Conservation (phyloP, 2,113 vertebrate species). For the Lamprotornis superbus region DNA sequence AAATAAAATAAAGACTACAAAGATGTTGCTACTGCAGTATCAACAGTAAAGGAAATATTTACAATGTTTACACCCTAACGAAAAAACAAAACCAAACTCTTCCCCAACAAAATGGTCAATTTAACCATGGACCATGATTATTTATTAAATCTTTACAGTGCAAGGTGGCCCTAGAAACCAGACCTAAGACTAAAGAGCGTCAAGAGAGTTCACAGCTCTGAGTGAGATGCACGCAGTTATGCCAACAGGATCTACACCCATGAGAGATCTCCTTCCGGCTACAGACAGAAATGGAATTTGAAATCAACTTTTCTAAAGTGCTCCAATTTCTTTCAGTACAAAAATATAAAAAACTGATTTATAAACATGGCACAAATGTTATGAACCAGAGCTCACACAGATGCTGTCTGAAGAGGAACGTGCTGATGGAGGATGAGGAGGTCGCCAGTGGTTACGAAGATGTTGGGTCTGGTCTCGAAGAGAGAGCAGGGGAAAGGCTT, state of each 20-base stretch:
- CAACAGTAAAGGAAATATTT: conserved; percentile 57
- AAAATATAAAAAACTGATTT: conserved; percentile 58
- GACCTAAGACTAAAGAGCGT: conserved; percentile 26
- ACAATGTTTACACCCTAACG: conserved; percentile 55
- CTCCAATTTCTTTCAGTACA: conserved; percentile 47
- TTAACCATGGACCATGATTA: conserved; percentile 6
- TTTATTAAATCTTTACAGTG: conserved; percentile 15
- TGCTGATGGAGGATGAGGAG: neutral
- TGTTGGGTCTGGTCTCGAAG: neutral
- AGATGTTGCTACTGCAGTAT: conserved; percentile 60
- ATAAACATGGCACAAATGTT: conserved; percentile 54
- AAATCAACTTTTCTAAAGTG: conserved; percentile 67
- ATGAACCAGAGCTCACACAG: neutral
- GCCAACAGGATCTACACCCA: neutral
- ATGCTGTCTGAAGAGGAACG: neutral
- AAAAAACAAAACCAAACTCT: neutral
- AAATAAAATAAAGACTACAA: conserved; percentile 55
- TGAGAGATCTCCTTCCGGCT: neutral
- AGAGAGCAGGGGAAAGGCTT: neutral
- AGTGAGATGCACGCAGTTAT: neutral
- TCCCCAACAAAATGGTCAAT: neutral
- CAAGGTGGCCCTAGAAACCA: conserved; percentile 25
- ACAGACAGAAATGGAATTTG: neutral
- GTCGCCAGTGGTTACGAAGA: neutral
- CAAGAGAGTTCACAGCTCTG: conserved; percentile 17